Percentiles rank a stretch among this genome's conserved stretches.
These are phyloP conservation scores for Astur gentilis DNA, from an alignment of 2,113 vertebrate species.

Conservation along the genomic window DNA sequence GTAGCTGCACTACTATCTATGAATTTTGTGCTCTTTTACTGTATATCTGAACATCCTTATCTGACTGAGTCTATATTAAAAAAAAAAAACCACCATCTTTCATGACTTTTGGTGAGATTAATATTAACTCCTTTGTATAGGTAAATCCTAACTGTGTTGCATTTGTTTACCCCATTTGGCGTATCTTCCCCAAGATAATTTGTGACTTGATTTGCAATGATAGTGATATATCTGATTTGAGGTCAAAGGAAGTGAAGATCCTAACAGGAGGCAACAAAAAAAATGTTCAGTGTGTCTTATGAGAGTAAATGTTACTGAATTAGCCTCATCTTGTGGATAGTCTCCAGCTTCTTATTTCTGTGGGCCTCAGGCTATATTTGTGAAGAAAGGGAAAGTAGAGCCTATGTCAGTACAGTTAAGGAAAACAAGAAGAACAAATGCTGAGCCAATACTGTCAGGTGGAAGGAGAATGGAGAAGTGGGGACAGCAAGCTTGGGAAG, in stretches of 20 bases:
- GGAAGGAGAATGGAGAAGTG: background rate
- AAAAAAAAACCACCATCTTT: background rate
- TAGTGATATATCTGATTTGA: background rate
- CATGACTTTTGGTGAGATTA: background rate
- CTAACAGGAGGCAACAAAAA: background rate
- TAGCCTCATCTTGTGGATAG: background rate
- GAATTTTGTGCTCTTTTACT: background rate
- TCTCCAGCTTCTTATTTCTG: background rate
- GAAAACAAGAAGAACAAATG: background rate
- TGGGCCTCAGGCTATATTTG: background rate
- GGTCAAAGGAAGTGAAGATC: background rate
- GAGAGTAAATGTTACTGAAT: background rate
- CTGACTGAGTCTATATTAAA: background rate
- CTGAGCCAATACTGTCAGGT: background rate
- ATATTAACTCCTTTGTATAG: background rate
- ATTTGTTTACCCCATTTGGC: background rate
- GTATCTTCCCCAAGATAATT: background rate
- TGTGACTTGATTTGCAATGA: background rate
- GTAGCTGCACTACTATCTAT: background rate
- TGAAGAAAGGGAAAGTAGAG: background rate
- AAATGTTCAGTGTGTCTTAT: background rate
- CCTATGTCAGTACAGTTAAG: background rate
- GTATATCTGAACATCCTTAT: background rate
- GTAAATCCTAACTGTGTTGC: background rate
- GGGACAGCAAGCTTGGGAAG: background rate